A percentile compares a stretch with the other conserved stretches of the same genome.
These are phyloP conservation scores for Enhydra lutris DNA, from an alignment of 2,113 vertebrate species.

Conservation along the genomic window DNA sequence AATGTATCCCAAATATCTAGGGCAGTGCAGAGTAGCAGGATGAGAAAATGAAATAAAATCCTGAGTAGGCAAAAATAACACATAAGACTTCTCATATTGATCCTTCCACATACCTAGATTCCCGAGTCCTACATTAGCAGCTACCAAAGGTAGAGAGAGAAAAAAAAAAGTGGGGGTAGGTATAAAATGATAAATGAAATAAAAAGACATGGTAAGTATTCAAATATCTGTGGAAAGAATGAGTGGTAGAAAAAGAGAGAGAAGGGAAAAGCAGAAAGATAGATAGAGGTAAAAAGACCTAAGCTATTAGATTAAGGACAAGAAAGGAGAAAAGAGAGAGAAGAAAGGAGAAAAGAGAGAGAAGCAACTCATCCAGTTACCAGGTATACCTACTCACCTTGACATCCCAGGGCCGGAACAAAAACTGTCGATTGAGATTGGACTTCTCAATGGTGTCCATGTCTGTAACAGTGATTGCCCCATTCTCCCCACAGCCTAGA, in stretches of 20 bases:
- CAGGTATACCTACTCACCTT: slow-evolving; percentile 78
- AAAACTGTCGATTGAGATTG: slow-evolving; percentile 94
- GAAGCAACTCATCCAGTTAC: neutral
- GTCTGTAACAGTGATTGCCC: slow-evolving; percentile 90
- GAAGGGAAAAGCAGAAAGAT: neutral
- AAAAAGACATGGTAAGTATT: neutral
- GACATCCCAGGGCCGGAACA: slow-evolving; percentile 92
- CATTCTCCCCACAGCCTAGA: slow-evolving; percentile 84
- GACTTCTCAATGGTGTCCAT: slow-evolving; percentile 97
- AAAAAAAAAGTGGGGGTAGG: neutral
- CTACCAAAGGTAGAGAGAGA: neutral
- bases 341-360: neutral
- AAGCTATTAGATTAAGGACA: neutral
- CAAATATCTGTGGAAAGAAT: neutral
- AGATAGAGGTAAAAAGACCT: neutral
- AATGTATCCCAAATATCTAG: neutral
- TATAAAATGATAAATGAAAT: neutral
- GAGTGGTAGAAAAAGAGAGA: neutral
- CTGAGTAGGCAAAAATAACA: neutral
- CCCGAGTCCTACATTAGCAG: neutral
- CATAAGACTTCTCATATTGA: neutral
- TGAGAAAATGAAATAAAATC: neutral
- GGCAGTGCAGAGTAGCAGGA: neutral
- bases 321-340: neutral
- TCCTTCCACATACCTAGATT: neutral